Evolutionary conservation across 1,140 invertebrate genomes (phyloP), one percentile per base, ranked within the genome.

Genomic region (Aplysia californica): DNA sequence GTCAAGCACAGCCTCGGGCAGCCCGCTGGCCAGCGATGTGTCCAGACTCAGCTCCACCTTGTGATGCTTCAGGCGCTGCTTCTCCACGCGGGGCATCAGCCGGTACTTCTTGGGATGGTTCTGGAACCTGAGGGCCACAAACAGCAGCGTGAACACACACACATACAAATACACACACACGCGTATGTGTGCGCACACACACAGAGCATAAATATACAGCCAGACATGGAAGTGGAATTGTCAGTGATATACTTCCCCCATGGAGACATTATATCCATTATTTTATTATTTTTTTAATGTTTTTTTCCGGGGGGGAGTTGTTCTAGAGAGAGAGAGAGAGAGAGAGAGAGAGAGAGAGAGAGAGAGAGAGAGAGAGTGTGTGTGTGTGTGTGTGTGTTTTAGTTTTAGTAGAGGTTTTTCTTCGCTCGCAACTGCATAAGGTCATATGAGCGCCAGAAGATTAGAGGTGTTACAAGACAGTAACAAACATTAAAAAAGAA

Each of bases 101-200:
- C 89, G 84, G 79, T 92, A 92, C 73, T 92, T 92, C 79, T 90
- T 90, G 6, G 87, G 81, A 77, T 85, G 83, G 59, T 83, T 85
- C 56, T 79, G 77, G 82, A 87, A 87, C 31, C 83, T 87, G 76
- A 68, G 26, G n/a, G n/a, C 10, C 10, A 15, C 10, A 50, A 50
- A 50, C n/a, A 50, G n/a, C 10, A 50, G n/a, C n/a, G n/a, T n/a
- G n/a, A n/a, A n/a, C n/a, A n/a, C n/a, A n/a, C n/a, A n/a, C n/a
- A n/a, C n/a, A n/a, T n/a, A n/a, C n/a, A n/a, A n/a, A n/a, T n/a
- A n/a, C n/a, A n/a, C n/a, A n/a, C n/a, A n/a, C n/a, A n/a, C n/a
- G n/a, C n/a, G n/a, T n/a, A n/a, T n/a, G n/a, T n/a, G n/a, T n/a
- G n/a, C n/a, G n/a, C n/a, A n/a, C n/a, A n/a, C n/a, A n/a, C n/a